A percentile compares a stretch with the other conserved stretches of the same genome.
Conservation (phyloP, 2,797 vertebrate genomes). For the Sandelia bainsii region DNA sequence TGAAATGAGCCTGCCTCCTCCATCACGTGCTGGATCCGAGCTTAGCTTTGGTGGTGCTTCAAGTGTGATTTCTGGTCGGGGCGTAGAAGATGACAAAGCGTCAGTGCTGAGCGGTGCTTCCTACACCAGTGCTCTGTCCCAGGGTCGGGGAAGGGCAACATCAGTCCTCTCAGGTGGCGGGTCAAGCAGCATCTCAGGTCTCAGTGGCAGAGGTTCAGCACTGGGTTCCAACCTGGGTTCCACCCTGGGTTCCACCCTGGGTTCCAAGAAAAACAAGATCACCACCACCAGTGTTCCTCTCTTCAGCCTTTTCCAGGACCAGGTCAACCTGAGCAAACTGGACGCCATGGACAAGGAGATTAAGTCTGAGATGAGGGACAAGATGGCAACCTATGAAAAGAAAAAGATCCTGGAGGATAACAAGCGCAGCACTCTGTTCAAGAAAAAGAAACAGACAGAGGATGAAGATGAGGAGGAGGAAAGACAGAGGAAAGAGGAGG, state of each 20-base stretch:
- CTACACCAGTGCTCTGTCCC: slow-evolving; percentile 68
- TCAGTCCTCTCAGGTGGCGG: slow-evolving; percentile 68
- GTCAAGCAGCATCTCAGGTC: slow-evolving; percentile 78
- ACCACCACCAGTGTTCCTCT: slow-evolving; percentile 91
- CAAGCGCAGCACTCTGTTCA: slow-evolving; percentile 94
- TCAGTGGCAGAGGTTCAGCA: slow-evolving; percentile 70
- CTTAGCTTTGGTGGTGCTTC: slow-evolving; percentile 71
- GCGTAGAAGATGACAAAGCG: slow-evolving; percentile 84
- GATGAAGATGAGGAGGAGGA: slow-evolving; percentile 80
- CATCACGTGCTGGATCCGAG: slow-evolving; percentile 82
- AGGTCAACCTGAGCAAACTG: slow-evolving; percentile 90
- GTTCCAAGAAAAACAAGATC: slow-evolving; percentile 79
- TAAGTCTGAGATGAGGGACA: slow-evolving; percentile 89
- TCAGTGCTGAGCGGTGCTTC: slow-evolving; percentile 86
- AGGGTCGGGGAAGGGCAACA: slow-evolving; percentile 44
- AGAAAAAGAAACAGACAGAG: slow-evolving; percentile 91
- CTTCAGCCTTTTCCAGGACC: slow-evolving; percentile 94
- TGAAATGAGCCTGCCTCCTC: slow-evolving; percentile 88
- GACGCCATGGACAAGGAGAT: slow-evolving; percentile 91
- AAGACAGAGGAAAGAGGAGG: slow-evolving; percentile 72
- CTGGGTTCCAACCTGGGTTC: slow-evolving; percentile 58
- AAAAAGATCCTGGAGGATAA: slow-evolving; percentile 94
- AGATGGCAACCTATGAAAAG: slow-evolving; percentile 90
- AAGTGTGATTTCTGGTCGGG: slow-evolving; percentile 64
- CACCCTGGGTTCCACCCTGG: slow-evolving; percentile 43